Percentiles rank a stretch among this genome's conserved stretches.
These are phyloP conservation scores for Allacma fusca DNA, from an alignment of 2,888 invertebrate genomes.

Conservation along the genomic window DNA sequence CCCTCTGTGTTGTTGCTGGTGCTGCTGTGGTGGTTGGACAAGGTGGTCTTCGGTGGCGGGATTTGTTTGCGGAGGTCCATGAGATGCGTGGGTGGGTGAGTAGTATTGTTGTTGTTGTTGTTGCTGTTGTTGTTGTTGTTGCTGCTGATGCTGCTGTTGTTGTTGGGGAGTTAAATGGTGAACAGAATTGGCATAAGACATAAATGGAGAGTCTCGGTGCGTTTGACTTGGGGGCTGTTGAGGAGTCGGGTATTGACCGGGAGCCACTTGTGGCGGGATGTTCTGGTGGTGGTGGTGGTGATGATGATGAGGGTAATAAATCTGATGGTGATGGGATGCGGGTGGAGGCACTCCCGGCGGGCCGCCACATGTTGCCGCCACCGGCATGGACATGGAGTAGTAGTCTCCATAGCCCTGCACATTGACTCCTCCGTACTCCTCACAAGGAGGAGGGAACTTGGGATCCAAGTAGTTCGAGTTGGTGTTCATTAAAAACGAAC, in stretches of 20 bases:
- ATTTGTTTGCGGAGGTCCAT: constrained; percentile 45
- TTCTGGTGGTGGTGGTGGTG: constrained; percentile 67
- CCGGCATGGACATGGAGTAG: constrained; percentile 51
- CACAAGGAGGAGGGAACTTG: constrained; percentile 65
- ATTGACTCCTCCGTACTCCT: constrained; percentile 55
- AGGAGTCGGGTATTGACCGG: constrained; percentile 51
- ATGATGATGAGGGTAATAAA: constrained; percentile 32
- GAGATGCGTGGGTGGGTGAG: constrained; percentile 46
- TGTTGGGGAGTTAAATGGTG: constrained; percentile 26
- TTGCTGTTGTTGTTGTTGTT: constrained; percentile 43
- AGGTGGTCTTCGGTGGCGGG: constrained; percentile 62
- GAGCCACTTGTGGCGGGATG: constrained; percentile 66
- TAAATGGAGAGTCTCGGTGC: constrained; percentile 10
- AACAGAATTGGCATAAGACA: constrained; percentile 15
- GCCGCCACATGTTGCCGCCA: constrained; percentile 40
- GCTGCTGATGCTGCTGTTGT: constrained; percentile 47
- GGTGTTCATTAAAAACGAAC: constrained; percentile 60
- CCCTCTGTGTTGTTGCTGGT: constrained; percentile 55
- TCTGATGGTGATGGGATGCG: constrained; percentile 38
- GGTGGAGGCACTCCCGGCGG: constrained; percentile 25
- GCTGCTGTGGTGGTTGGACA: constrained; percentile 52
- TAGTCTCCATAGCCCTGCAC: constrained; percentile 58
- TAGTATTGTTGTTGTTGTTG: too few species aligned
- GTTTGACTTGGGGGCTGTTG: constrained; percentile 35
- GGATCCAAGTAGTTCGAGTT: constrained; percentile 66